These are phyloP conservation scores for Epicampocera succincta DNA, from an alignment of 2,888 invertebrate species.

Conservation along the genomic window DNA sequence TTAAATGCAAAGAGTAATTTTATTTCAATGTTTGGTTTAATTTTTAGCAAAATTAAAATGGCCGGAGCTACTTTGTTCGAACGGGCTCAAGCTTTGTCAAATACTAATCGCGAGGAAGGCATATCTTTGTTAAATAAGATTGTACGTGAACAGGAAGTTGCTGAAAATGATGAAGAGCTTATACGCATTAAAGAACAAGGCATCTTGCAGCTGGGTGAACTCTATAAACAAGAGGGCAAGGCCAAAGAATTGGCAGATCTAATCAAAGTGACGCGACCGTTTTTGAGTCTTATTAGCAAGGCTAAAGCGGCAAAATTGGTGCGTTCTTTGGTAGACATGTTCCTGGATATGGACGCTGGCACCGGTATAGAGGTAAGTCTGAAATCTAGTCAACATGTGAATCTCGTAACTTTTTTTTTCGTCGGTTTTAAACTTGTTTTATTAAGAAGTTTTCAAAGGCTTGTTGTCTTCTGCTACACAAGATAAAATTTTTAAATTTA, in stretches of 20 bases:
- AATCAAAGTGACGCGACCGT: conserved; percentile 97
- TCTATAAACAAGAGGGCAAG: conserved; percentile 95
- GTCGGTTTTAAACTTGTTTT: too few species aligned
- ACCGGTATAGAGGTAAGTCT: conserved; percentile 90
- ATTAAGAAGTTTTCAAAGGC: too few species aligned
- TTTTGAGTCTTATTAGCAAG: conserved; percentile 96
- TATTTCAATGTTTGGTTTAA: conserved; percentile 14
- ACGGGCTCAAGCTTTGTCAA: conserved; percentile 89
- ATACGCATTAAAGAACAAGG: conserved; percentile 96
- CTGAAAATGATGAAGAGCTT: conserved; percentile 93
- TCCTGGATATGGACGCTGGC: conserved; percentile 97
- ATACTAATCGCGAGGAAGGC: conserved; percentile 89
- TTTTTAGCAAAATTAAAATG: conserved; percentile 83
- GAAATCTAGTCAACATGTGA: not conserved
- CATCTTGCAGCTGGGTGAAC: conserved; percentile 94
- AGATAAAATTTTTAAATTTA: too few species aligned
- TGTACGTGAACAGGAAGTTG: conserved; percentile 88
- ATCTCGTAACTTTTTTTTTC: too few species aligned
- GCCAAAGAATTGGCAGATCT: conserved; percentile 95
- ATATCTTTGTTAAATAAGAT: conserved; percentile 89
- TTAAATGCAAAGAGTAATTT: not conserved
- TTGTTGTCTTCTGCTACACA: too few species aligned
- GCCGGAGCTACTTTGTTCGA: conserved; percentile 95
- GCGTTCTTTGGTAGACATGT: conserved; percentile 97
- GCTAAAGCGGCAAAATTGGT: conserved; percentile 99